A percentile compares a stretch with the other conserved stretches of the same genome.
These are phyloP conservation scores for Melanerpes formicivorus DNA, from an alignment of 2,113 vertebrate genomes.

Conservation along the genomic window DNA sequence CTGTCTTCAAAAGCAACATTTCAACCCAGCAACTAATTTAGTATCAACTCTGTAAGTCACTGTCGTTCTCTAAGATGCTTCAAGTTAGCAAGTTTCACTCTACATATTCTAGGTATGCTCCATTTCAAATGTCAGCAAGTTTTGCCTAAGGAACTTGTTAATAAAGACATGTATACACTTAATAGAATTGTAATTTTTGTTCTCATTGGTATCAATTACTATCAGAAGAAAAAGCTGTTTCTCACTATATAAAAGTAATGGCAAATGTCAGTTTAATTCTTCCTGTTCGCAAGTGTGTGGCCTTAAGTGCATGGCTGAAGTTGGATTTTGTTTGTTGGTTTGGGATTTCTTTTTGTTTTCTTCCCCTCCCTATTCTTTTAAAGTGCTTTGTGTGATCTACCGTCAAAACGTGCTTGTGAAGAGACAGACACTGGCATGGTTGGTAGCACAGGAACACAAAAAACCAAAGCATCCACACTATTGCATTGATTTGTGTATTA, in stretches of 20 bases:
- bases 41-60: not conserved
- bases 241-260: not conserved
- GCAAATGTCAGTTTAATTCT: not conserved
- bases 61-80: not conserved
- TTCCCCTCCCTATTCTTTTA: not conserved
- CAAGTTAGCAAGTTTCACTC: not conserved
- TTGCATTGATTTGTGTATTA: not conserved
- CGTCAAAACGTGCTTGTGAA: not conserved
- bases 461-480: not conserved
- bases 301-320: not conserved
- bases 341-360: not conserved
- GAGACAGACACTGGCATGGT: not conserved
- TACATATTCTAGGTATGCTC: not conserved
- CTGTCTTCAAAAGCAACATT: not conserved
- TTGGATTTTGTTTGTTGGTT: not conserved
- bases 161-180: not conserved
- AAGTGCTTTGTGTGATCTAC: conserved; percentile 9
- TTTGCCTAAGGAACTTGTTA: not conserved
- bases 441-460: not conserved
- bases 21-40: not conserved
- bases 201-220: not conserved
- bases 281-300: not conserved
- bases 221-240: not conserved
- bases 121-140: not conserved
- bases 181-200: not conserved